Conservation (phyloP, 64 coral and sea anemone genomes). For the Montipora efflorescens region DNA sequence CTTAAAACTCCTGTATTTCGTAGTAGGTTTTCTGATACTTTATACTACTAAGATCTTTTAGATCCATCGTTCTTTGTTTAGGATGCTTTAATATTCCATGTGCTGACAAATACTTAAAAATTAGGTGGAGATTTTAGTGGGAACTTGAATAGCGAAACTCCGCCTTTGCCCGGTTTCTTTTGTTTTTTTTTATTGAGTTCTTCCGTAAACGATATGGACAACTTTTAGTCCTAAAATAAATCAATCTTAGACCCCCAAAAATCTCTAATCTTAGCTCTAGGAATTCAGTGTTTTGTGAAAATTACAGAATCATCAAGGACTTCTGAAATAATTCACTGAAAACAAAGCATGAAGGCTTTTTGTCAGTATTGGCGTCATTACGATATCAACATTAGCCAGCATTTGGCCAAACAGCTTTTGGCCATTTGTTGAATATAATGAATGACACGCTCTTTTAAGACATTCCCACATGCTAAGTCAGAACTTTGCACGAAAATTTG, state of each 20-base stretch:
- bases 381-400: neutral
- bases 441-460: no score
- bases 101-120: neutral
- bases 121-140: constrained; percentile 13
- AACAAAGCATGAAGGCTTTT: neutral
- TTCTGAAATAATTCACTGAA: no score
- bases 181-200: neutral
- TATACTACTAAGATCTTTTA: no score
- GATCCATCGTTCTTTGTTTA: neutral
- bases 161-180: constrained; percentile 6
- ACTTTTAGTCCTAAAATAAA: neutral
- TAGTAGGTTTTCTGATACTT: no score
- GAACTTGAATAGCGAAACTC: neutral
- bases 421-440: no score
- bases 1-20: no score
- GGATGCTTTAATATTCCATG: neutral
- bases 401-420: neutral
- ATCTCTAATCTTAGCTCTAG: no score
- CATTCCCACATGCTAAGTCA: no score
- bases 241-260: no score
- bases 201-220: neutral
- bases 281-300: no score
- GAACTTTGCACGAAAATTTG: no score
- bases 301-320: no score
- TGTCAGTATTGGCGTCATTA: neutral